Evolutionary conservation across 2,113 vertebrate species (phyloP).

Genomic region (Apodemus sylvaticus): DNA sequence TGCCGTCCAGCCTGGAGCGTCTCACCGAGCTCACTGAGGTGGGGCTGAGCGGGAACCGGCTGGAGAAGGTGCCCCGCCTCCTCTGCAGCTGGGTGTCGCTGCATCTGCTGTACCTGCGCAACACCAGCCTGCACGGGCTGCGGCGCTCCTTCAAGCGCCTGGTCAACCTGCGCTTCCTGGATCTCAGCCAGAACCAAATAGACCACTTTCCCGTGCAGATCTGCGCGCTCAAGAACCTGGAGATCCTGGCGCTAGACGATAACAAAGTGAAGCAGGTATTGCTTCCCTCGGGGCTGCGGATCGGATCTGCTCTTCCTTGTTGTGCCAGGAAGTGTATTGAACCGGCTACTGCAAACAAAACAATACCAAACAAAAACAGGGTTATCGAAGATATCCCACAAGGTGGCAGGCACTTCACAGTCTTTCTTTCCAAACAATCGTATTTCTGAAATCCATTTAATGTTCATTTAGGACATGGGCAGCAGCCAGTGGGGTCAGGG

Average conservation of each 20-base stretch:
- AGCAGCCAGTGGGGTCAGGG: background rate
- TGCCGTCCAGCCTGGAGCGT: conserved; percentile 56
- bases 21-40: conserved; percentile 59
- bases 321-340: background rate
- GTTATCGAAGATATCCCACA: background rate
- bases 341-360: background rate
- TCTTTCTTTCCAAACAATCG: background rate
- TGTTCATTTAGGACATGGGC: background rate
- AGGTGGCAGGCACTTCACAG: background rate
- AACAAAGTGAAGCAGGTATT: conserved; percentile 81
- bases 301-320: background rate
- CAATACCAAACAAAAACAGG: background rate
- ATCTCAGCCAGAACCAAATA: conserved; percentile 81
- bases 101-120: conserved; percentile 61
- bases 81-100: conserved; percentile 58
- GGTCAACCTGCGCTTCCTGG: conserved; percentile 53
- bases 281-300: background rate
- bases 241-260: conserved; percentile 81
- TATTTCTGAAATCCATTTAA: background rate
- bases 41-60: conserved; percentile 67
- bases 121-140: background rate
- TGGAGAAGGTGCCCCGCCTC: conserved; percentile 70
- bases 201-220: conserved; percentile 62
- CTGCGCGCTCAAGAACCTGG: conserved; percentile 72
- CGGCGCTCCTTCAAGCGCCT: conserved; percentile 62